Evolutionary conservation across 1,140 invertebrate genomes (phyloP), one percentile per base, ranked within the genome.

Genomic region (Trachelipus rathkii): DNA sequence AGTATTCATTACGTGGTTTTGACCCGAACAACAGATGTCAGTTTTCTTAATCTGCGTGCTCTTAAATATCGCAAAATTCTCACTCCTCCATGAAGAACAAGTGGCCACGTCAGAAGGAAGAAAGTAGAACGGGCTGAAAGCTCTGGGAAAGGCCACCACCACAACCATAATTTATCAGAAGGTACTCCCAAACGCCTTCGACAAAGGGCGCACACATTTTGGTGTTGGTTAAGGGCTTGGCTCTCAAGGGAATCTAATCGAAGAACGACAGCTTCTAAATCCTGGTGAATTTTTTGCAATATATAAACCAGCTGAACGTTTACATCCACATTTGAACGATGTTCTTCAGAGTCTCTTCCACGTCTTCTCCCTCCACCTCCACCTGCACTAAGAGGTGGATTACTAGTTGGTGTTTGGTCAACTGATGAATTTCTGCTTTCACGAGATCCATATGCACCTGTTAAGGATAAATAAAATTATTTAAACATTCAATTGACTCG

Each of bases 241-340:
- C 79, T 80, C 76, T 85, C 85, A 0, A 86, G 73, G 4, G 82
- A 82, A 68, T 85, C 82, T 5, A 86, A 72, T 6, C 85, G 82
- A 9, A 80, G 80, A 9, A 84, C 71, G 19, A 87, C 85, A 77
- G 81, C 82, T 71, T 85, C 84, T 83, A 87, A 85, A 74, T 85
- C 85, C 46, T 86, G 84, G 73, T 88, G 87, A 44, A 88, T 81
- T 9, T 84, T 82, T n/a, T 85, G 74, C 33, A 88, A 78, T 10
- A 86, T 84, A 11, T 85, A 69, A 4, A 85, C 81, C n/a, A 87
- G 83, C 78, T 87, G 86, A 69, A 86, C 84, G 79, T 84, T 85
- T 0, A 85, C 78, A 73, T 83, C 83, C 23, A 71, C 45, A 15
- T 66, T 71, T 44, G 50, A 60, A 15, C 72, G 33, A 0, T 33